A percentile compares a stretch with the other conserved stretches of the same genome.
Conservation (phyloP, 1,140 invertebrate species). For the Drosophila lowei region DNA sequence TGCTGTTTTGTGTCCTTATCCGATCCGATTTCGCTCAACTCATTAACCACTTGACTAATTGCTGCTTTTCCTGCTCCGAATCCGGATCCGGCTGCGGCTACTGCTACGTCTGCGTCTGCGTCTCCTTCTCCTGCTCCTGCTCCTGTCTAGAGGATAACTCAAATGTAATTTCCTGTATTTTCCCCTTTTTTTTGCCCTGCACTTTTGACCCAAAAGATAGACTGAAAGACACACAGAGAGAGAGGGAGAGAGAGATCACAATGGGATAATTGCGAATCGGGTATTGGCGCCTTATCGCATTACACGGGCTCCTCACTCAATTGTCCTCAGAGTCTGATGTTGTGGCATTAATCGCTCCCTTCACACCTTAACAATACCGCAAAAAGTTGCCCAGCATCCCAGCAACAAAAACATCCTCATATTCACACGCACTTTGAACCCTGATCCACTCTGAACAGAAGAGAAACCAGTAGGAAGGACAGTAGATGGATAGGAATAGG, state of each 20-base stretch:
- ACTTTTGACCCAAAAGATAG: slow-evolving; percentile 49
- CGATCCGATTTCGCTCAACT: slow-evolving; percentile 70
- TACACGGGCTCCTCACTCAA: slow-evolving; percentile 46
- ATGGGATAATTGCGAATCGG: slow-evolving; percentile 49
- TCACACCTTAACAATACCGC: slow-evolving; percentile 73
- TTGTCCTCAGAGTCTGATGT: slow-evolving; percentile 27
- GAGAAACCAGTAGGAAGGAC: no score
- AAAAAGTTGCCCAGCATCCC: slow-evolving; percentile 57
- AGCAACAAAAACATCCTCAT: slow-evolving; percentile 57
- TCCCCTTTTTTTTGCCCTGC: background rate
- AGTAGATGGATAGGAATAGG: no score
- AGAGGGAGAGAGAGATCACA: slow-evolving; percentile 41
- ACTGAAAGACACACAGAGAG: slow-evolving; percentile 8
- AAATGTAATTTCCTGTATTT: slow-evolving; percentile 17
- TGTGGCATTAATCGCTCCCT: slow-evolving; percentile 59
- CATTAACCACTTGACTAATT: slow-evolving; percentile 82
- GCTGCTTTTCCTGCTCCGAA: slow-evolving; percentile 19
- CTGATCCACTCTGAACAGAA: background rate
- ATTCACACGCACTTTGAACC: slow-evolving; percentile 81
- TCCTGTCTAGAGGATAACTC: slow-evolving; percentile 30
- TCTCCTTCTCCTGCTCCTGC: no score
- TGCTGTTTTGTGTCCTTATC: slow-evolving; percentile 25
- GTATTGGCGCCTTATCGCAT: slow-evolving; percentile 71
- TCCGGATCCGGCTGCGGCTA: no score
- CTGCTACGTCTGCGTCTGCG: no score